Conservation (phyloP, 2,888 invertebrate species). For the Schizaphis graminum region DNA sequence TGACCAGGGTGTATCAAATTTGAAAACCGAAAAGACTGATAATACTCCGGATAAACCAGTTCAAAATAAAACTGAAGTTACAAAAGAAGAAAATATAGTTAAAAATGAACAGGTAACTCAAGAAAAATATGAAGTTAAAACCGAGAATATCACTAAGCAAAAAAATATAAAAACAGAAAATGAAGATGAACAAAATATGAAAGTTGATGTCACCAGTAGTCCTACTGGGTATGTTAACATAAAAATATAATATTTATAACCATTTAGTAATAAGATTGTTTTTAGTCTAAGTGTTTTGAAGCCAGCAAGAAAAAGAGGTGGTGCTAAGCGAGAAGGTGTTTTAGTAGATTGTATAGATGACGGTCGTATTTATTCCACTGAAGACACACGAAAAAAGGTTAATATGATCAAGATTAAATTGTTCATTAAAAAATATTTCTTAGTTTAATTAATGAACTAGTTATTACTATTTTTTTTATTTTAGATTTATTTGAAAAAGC, state of each 20-base stretch:
- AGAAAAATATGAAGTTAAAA: constrained; percentile 64
- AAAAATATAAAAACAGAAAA: constrained; percentile 54
- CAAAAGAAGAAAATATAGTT: constrained; percentile 21
- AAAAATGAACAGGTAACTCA: constrained; percentile 41
- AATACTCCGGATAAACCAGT: not conserved
- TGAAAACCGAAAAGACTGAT: constrained; percentile 13
- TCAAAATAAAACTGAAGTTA: constrained; percentile 20
- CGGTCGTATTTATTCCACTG: constrained; percentile 68
- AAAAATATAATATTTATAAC: not conserved
- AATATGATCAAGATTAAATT: not conserved
- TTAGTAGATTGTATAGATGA: constrained; percentile 62
- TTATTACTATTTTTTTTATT: constrained; percentile 30
- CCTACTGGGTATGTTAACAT: constrained; percentile 43
- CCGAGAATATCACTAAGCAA: not conserved
- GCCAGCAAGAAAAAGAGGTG: constrained; percentile 69
- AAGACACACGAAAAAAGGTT: constrained; percentile 68
- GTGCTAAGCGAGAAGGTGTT: constrained; percentile 75
- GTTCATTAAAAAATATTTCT: not conserved
- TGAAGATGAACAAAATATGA: constrained; percentile 45
- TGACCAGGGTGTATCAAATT: not conserved
- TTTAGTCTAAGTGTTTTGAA: constrained; percentile 68
- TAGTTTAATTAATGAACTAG: not conserved
- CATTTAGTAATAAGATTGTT: not conserved
- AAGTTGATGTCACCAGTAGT: constrained; percentile 45
- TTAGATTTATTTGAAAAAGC: constrained; percentile 80